Evolutionary conservation across 2,113 vertebrate species (phyloP).

Genomic region (Haemorhous mexicanus): DNA sequence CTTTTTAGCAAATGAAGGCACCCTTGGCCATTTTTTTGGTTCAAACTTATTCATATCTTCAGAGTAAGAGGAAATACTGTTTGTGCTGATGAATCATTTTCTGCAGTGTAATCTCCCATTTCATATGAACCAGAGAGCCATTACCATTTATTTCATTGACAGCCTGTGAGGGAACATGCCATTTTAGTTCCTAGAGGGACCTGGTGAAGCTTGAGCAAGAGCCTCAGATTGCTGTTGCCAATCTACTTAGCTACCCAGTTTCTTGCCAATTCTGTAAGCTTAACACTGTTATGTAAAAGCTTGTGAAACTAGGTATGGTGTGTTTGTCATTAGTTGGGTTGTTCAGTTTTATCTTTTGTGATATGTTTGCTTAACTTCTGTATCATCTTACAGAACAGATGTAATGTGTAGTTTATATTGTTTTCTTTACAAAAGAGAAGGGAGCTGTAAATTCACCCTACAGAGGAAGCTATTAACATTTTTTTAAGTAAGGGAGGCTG

Average conservation of each 20-base stretch:
- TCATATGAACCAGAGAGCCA: not conserved
- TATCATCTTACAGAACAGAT: not conserved
- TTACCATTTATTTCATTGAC: not conserved
- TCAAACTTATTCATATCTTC: not conserved
- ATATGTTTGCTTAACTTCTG: not conserved
- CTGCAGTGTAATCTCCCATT: not conserved
- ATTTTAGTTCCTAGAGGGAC: not conserved
- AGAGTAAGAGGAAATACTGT: not conserved
- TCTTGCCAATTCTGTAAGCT: not conserved
- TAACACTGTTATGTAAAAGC: not conserved
- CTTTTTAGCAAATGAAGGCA: not conserved
- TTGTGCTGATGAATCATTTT: not conserved
- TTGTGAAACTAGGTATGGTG: not conserved
- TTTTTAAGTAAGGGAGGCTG: not conserved
- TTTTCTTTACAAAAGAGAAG: not conserved
- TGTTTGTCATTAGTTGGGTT: not conserved
- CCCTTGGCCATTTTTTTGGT: not conserved
- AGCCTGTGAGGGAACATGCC: not conserved
- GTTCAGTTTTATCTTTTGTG: not conserved
- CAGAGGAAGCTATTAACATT: not conserved
- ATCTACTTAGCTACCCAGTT: not conserved
- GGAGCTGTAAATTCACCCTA: not conserved
- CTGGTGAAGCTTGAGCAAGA: not conserved
- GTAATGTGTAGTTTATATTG: not conserved
- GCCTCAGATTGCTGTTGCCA: not conserved